Evolutionary conservation across 2,113 vertebrate species (phyloP).

Genomic region (Callorhinus ursinus): DNA sequence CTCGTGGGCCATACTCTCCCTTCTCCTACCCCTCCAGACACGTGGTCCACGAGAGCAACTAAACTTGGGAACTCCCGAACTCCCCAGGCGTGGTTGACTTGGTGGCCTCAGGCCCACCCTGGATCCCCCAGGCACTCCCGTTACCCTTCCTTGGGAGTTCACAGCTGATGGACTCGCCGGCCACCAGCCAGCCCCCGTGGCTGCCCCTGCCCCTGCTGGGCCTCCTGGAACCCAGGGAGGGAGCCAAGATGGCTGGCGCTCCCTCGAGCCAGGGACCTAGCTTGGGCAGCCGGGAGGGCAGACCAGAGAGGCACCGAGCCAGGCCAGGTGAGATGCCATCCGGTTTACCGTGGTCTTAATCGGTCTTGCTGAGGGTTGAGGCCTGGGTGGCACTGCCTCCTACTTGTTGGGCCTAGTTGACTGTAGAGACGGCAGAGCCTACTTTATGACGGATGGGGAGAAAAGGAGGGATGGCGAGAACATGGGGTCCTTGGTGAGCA

Average conservation of each 20-base stretch:
- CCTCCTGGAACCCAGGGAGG: neutral
- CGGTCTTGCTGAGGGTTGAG: neutral
- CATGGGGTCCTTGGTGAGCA: neutral
- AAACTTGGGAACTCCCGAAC: neutral
- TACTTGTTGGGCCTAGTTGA: neutral
- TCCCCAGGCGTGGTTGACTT: neutral
- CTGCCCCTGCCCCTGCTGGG: neutral
- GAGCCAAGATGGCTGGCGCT: constrained; percentile 67
- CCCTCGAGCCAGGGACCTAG: neutral
- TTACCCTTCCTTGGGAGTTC: neutral
- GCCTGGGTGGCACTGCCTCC: neutral
- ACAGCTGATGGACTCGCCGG: neutral
- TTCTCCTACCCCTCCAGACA: neutral
- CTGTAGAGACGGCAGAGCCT: no score
- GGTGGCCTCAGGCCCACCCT: neutral
- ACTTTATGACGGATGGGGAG: neutral
- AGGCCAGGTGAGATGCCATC: neutral
- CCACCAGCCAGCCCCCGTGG: neutral
- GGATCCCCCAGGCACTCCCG: neutral
- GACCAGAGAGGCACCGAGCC: neutral
- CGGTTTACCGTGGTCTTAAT: neutral
- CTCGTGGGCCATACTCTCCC: neutral
- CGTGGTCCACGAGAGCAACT: neutral
- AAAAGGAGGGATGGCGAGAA: neutral
- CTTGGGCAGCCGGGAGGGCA: neutral